These are phyloP conservation scores for Arion vulgaris DNA, from an alignment of 1,140 invertebrate genomes.

Conservation along the genomic window DNA sequence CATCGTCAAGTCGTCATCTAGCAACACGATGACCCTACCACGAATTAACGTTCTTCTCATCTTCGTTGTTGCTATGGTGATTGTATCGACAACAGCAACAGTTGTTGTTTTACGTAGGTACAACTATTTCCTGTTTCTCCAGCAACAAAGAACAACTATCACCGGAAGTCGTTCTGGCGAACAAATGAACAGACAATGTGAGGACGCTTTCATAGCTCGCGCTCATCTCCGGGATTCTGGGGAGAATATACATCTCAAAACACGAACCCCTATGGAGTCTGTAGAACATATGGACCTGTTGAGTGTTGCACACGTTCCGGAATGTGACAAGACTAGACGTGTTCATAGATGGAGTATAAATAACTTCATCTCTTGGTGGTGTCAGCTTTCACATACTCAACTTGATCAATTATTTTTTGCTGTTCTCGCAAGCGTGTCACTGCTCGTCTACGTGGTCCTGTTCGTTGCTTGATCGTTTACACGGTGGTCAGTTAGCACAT, in stretches of 20 bases:
- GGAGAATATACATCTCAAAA: not conserved
- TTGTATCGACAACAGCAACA: not conserved
- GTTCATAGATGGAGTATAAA: not conserved
- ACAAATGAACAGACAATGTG: not conserved
- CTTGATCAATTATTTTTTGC: slow-evolving; percentile 8
- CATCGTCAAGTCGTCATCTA: slow-evolving; percentile 93
- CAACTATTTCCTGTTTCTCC: not conserved
- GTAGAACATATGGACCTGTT: not conserved
- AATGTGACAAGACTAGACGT: not conserved
- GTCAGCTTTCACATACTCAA: not conserved
- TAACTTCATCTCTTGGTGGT: not conserved
- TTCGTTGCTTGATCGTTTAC: not conserved
- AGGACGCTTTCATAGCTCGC: too few relatives aligned
- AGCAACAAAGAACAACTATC: not conserved
- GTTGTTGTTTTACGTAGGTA: not conserved
- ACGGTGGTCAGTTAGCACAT: too few relatives aligned
- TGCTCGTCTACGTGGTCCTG: not conserved
- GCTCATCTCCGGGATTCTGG: not conserved
- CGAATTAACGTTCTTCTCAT: not conserved
- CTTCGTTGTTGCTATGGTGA: not conserved
- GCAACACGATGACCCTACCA: slow-evolving; percentile 88
- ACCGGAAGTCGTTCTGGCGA: not conserved
- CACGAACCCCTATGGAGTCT: not conserved
- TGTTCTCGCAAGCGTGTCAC: not conserved
- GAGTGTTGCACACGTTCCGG: too few relatives aligned